Evolutionary conservation across 2,888 invertebrate genomes (phyloP), one percentile per base, ranked within the genome.

Genomic region (Panzeria rudis): DNA sequence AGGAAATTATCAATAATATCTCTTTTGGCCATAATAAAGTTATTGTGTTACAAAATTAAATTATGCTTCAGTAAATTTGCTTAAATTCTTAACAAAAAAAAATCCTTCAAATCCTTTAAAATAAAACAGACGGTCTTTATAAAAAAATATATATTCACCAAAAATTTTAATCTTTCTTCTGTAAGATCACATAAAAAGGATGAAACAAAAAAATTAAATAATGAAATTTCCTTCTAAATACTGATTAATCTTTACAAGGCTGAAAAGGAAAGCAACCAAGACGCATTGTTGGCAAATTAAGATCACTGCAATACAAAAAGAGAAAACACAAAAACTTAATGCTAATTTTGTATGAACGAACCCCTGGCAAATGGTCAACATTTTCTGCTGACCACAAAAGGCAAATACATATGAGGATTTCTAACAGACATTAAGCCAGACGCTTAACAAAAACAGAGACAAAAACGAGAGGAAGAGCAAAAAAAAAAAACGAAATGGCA

Each of bases 1-100:
- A 75, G 64, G 71, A 66, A 72, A 47, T 9, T 23, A 69, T 32
- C 38, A 71, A 71, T 56, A 41, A 47, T 61, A 68, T 73, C 15
- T 56, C 25, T 75, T 44, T 69, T 61, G 15, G 25, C 38, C 56
- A 64, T 50, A 71, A 77, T 62, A 64, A 78, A 62, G 56, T 75
- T 82, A 84, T 82, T 82, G 54, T 80, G 52, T 78, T 80, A 72
- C 80, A 80, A 79, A 61, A 72, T 83, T 75, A 59, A 62, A 84
- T 69, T 84, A 64, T 73, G 69, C 71, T 41, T 77, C 68, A 80
- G 54, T 61, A 72, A 62, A 52, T 80, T 80, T 72, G 23, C 29
- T 62, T 64, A 50, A 56, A 29, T 41, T 38, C 9, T 50, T 38
- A 4, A 32, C 4, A 20, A 32, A 61, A 61, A 29, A 11, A 38